These are phyloP conservation scores for Lophius piscatorius DNA, from an alignment of 2,113 vertebrate genomes.

Conservation along the genomic window DNA sequence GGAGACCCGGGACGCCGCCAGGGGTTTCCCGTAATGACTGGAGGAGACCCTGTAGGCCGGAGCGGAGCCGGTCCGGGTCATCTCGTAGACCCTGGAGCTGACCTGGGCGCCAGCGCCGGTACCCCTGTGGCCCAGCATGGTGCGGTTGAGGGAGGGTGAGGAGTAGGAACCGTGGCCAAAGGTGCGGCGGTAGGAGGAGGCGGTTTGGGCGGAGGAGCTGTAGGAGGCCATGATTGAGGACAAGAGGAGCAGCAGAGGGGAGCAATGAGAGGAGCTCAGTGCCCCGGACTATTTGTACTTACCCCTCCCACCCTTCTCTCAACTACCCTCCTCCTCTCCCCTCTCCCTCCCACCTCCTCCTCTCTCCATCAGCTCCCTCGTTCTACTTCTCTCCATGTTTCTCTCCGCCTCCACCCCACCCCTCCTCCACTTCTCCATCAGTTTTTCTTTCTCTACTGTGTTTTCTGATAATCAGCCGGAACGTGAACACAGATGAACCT, in stretches of 20 bases:
- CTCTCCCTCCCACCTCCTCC: background rate
- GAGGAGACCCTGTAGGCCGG: constrained; percentile 80
- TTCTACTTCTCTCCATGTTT: background rate
- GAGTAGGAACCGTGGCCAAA: constrained; percentile 78
- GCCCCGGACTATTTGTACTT: constrained; percentile 60
- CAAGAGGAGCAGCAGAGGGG: constrained; percentile 13
- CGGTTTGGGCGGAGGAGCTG: constrained; percentile 83
- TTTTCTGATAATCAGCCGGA: no score
- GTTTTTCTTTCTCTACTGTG: no score
- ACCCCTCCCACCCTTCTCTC: constrained; percentile 8
- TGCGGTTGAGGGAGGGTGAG: constrained; percentile 79
- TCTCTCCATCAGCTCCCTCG: background rate
- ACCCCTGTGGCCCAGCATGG: constrained; percentile 71
- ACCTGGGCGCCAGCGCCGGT: constrained; percentile 14
- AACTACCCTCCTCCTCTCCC: constrained; percentile 1
- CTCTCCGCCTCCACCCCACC: background rate
- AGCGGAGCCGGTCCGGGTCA: constrained; percentile 81
- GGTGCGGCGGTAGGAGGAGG: constrained; percentile 88
- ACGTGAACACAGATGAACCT: no score
- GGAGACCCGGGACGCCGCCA: constrained; percentile 40
- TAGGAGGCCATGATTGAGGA: constrained; percentile 86
- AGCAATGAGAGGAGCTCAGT: constrained; percentile 17
- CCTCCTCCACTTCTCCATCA: background rate
- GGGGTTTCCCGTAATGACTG: constrained; percentile 38
- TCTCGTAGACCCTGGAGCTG: constrained; percentile 89